Evolutionary conservation across 2,113 vertebrate species (phyloP), one percentile per base, ranked within the genome.

Genomic region (Lophius piscatorius): DNA sequence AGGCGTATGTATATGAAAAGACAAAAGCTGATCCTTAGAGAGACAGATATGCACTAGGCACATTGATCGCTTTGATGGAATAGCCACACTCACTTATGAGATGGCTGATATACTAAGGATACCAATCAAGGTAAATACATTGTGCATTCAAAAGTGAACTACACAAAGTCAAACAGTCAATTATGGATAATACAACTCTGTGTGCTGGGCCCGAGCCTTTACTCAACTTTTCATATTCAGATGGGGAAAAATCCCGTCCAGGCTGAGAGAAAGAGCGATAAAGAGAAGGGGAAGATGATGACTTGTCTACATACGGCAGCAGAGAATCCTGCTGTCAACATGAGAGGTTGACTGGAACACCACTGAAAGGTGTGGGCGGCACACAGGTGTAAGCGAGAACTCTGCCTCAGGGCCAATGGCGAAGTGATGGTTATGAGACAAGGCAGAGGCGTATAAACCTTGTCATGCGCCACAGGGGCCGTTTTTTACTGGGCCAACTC

Each of bases 381-480:
- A 68, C 73, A 84, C 68, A 77, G 83, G 88, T 85, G 81, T 84
- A 82, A 83, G 79, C 24, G 40, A 73, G 71, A 71, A 21, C 68
- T 77, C 62, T 59, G 80, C 80, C 87, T 65, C 55, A 58, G 55
- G 82, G 75, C 88, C 72, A 51, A 65, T 35, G 61, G 68, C 14
- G 31, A 61, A 66, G 61, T 78, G 84, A 88, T 56, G 77, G 75
- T 78, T 74, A 87, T 48, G n/a, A 84, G 79, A 78, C 70, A 63
- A 80, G 79, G 79, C 78, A 82, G 73, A 81, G 64, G 76, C 57
- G 77, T 68, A 65, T 54, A 70, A 75, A 76, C 26, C 51, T 59
- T 38, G 71, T 71, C 33, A 13, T 35, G 55, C 14, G 46, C 79
- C 66, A 69, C 63, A 35, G 78, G 78, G 74, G 54, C 58, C 33